A percentile compares a stretch with the other conserved stretches of the same genome.
Evolutionary conservation across 2,797 vertebrate genomes (phyloP).

Genomic region (Ateles fusciceps): DNA sequence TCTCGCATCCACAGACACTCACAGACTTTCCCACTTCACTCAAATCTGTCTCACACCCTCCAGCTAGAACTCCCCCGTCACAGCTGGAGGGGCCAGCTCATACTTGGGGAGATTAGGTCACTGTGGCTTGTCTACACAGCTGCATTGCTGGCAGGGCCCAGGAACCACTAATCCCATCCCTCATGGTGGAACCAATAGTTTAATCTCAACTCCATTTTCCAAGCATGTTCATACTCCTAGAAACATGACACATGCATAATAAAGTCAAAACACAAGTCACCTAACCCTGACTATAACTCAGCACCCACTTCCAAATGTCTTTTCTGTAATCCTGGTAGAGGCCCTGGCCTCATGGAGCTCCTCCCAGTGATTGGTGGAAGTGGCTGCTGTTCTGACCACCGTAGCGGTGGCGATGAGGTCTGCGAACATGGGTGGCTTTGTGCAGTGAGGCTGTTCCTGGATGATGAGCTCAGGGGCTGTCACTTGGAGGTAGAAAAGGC

Average conservation of each 20-base stretch:
- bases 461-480: no score
- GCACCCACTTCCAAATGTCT: background rate
- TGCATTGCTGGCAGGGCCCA: background rate
- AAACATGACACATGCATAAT: background rate
- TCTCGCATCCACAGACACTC: background rate
- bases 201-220: background rate
- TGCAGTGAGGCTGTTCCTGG: background rate
- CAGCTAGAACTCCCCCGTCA: background rate
- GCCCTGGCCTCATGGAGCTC: background rate
- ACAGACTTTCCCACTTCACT: background rate
- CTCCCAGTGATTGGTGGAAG: background rate
- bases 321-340: background rate
- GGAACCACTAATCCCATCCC: slow-evolving; percentile 29
- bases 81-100: background rate
- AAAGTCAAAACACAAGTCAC: background rate
- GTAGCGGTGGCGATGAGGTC: background rate
- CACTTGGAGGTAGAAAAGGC: background rate
- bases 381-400: background rate
- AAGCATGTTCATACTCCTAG: background rate
- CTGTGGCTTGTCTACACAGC: slow-evolving; percentile 48
- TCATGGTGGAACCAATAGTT: background rate
- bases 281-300: background rate
- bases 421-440: rapidly evolving
- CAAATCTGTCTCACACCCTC: background rate
- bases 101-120: slow-evolving; percentile 34